Evolutionary conservation across 2,113 vertebrate species (phyloP), one percentile per base, ranked within the genome.

Genomic region (Nanger granti): DNA sequence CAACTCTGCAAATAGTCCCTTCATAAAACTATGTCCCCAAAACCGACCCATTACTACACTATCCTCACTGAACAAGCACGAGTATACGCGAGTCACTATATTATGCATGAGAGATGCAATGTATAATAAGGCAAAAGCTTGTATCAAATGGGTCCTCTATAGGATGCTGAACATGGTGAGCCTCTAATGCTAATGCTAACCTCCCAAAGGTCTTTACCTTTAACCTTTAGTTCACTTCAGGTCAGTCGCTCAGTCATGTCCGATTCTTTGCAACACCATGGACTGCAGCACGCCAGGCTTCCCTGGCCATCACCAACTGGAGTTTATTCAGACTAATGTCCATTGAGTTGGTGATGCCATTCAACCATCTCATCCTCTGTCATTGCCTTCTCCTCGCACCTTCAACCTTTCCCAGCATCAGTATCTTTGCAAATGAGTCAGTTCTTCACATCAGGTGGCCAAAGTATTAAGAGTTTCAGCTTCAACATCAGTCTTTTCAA

Each of bases 131-230:
- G 54, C 47, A 49, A 41, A 91, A 26, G 41, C 13, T 8, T 24
- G 3, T 13, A 69, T 34, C 52, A 91, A 14, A 31, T 37, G 57
- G 69, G 41, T 80, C 24, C 73, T 44, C 13, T 59, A 49, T 2
- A 88, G 34, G 20, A 62, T 55, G 29, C 44, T 34, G n/a, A 37
- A 69, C 29, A 85, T 29, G 73, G 12, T n/a, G 66, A 62, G 28
- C 18, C 60, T 83, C 52, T 49, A 86, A 6, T 66, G 41, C 76
- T 64, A 54, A 66, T 2, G 8, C 31, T 57, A 37, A 52, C 41
- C 13, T 97, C 69, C 60, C 34, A 89, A 83, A 92, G 22, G 64
- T n/a, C 54, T 89, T 95, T 80, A 64, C 34, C 92, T 92, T 55
- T 76, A 94, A 41, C 9, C 88, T 79, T 69, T 34, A 69, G 66